Percentiles rank a stretch among this genome's conserved stretches.
Evolutionary conservation across 1,140 invertebrate species (phyloP).

Genomic region (Drosophila teissieri): DNA sequence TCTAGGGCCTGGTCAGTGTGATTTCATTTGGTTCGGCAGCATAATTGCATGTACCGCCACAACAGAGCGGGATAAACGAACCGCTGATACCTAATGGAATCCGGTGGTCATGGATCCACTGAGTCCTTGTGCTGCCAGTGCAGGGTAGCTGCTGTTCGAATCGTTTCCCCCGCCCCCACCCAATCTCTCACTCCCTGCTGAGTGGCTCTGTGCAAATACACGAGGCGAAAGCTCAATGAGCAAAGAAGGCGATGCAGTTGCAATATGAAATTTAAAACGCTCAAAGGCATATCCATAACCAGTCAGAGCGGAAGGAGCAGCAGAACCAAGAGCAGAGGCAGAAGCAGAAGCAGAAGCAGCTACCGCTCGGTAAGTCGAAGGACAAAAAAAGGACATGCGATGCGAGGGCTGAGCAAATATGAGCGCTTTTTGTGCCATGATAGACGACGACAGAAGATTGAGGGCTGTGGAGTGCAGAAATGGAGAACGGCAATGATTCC

Average conservation of each 20-base stretch:
- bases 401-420: conserved; percentile 74
- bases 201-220: conserved; percentile 56
- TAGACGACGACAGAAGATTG: conserved; percentile 65
- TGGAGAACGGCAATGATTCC: conserved; percentile 60
- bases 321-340: background rate
- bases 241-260: conserved; percentile 61
- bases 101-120: background rate
- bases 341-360: conserved; percentile 3
- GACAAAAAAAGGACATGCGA: conserved; percentile 79
- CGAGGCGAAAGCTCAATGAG: conserved; percentile 40
- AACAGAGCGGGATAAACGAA: conserved; percentile 12
- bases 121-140: background rate
- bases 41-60: conserved; percentile 72
- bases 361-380: conserved; percentile 69
- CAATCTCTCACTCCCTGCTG: background rate
- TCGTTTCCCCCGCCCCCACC: background rate
- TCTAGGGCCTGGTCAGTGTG: conserved; percentile 52
- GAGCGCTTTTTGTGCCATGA: conserved; percentile 72
- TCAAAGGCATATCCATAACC: conserved; percentile 83
- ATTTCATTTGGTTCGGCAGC: conserved; percentile 70
- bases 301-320: conserved; percentile 29
- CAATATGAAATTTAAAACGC: conserved; percentile 83
- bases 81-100: conserved; percentile 11
- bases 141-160: conserved; percentile 22
- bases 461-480: conserved; percentile 30